A percentile compares a stretch with the other conserved stretches of the same genome.
These are phyloP conservation scores for Microcebus lehilahytsara DNA, from an alignment of 2,113 vertebrate species.

Conservation along the genomic window DNA sequence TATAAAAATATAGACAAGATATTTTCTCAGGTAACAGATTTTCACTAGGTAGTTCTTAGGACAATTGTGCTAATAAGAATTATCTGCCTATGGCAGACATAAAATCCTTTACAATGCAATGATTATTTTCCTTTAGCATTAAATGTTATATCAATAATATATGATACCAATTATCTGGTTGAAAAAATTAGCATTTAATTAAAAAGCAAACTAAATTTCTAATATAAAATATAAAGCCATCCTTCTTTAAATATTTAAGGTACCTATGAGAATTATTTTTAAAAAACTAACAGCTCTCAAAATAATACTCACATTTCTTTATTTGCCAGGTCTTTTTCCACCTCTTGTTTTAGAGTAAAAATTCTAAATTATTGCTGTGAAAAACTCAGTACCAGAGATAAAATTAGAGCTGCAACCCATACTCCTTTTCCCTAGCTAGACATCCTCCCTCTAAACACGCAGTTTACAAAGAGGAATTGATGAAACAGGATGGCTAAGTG, in stretches of 20 bases:
- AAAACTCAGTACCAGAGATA: constrained; percentile 5
- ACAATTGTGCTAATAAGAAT: background rate
- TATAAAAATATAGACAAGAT: background rate
- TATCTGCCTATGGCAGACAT: background rate
- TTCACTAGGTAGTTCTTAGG: constrained; percentile 13
- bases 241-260: constrained; percentile 41
- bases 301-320: constrained; percentile 59
- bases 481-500: constrained; percentile 45
- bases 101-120: background rate
- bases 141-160: background rate
- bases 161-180: background rate
- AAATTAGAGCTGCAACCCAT: background rate
- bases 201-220: constrained; percentile 30
- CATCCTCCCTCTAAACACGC: background rate
- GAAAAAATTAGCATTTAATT: constrained; percentile 25
- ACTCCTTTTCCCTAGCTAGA: background rate
- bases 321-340: constrained; percentile 44
- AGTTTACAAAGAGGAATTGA: constrained; percentile 50
- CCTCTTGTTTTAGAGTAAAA: constrained; percentile 26
- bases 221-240: constrained; percentile 38
- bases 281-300: constrained; percentile 2
- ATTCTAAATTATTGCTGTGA: background rate
- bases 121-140: constrained; percentile 18
- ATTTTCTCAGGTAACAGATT: constrained; percentile 11
- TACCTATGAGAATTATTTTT: background rate